phyloP scores from a whole-genome alignment of 2,113 vertebrate genomes.

The Spilogale gracilis region DNA sequence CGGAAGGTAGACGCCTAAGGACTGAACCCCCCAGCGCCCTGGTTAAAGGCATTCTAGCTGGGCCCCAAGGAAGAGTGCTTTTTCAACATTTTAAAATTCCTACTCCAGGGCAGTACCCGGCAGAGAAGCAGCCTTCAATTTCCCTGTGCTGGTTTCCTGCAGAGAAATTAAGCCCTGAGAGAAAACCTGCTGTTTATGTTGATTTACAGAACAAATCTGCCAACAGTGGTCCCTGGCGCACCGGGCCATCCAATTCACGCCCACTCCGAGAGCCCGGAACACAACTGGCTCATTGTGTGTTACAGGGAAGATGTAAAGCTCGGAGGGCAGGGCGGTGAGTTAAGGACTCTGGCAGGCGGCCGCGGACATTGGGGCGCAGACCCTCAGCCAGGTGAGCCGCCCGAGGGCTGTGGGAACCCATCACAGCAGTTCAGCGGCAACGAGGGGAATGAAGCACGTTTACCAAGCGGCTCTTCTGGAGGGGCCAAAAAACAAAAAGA shows the following conservation, averaged over 20 bases:
- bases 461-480: not conserved
- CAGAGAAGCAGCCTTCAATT: slow-evolving; percentile 14
- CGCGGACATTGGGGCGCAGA: not conserved
- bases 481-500: not conserved
- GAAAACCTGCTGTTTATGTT: slow-evolving; percentile 66
- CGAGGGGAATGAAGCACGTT: not conserved
- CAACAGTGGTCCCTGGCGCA: slow-evolving; percentile 14
- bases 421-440: not conserved
- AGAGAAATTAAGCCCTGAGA: slow-evolving; percentile 58
- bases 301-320: not conserved
- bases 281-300: slow-evolving; percentile 53
- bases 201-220: slow-evolving; percentile 57
- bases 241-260: slow-evolving; percentile 24
- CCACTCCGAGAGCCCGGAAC: not conserved
- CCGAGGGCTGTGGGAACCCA: not conserved
- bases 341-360: slow-evolving; percentile 5
- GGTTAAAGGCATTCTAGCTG: not conserved
- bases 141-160: slow-evolving; percentile 33
- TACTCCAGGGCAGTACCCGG: not conserved
- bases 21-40: not conserved
- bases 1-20: too few species aligned
- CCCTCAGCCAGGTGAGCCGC: not conserved
- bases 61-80: not conserved
- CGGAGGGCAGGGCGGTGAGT: not conserved
- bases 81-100: not conserved